Evolutionary conservation across 2,797 vertebrate genomes (phyloP).

Genomic region (Coregonus suidteri): DNA sequence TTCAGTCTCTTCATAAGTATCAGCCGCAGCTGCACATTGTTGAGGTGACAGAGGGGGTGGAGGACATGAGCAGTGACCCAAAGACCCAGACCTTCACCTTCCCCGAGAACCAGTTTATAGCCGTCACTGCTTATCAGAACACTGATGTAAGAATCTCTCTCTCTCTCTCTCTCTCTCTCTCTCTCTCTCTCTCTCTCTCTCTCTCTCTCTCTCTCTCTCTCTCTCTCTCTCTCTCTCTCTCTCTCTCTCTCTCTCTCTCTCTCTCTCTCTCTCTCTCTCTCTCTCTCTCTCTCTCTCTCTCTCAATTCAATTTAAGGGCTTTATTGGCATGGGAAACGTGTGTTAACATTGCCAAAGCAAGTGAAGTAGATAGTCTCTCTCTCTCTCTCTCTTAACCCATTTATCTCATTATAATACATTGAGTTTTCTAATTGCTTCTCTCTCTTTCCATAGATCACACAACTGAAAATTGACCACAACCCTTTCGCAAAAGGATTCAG

Average conservation of each 20-base stretch:
- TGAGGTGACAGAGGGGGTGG: constrained; percentile 90
- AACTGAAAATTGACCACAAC: constrained; percentile 98
- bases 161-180: not conserved
- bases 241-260: not conserved
- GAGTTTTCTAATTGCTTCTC: constrained; percentile 10
- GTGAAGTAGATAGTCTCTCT: no score
- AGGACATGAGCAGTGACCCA: constrained; percentile 82
- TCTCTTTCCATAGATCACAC: constrained; percentile 84
- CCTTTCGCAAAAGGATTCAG: constrained; percentile 99
- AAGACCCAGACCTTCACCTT: constrained; percentile 94
- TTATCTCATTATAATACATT: not conserved
- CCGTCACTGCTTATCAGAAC: constrained; percentile 97
- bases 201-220: no score
- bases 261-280: no score
- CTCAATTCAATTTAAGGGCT: no score
- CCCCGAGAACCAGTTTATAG: constrained; percentile 95
- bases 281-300: not conserved
- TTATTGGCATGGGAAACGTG: no score
- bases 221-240: not conserved
- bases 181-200: no score
- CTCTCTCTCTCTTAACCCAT: not conserved
- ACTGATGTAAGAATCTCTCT: constrained; percentile 82
- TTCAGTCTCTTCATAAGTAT: constrained; percentile 97
- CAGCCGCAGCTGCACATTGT: constrained; percentile 94
- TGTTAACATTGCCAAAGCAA: no score